These are phyloP conservation scores for Tupiocoris notatus DNA, from an alignment of 2,888 invertebrate species.

Conservation along the genomic window DNA sequence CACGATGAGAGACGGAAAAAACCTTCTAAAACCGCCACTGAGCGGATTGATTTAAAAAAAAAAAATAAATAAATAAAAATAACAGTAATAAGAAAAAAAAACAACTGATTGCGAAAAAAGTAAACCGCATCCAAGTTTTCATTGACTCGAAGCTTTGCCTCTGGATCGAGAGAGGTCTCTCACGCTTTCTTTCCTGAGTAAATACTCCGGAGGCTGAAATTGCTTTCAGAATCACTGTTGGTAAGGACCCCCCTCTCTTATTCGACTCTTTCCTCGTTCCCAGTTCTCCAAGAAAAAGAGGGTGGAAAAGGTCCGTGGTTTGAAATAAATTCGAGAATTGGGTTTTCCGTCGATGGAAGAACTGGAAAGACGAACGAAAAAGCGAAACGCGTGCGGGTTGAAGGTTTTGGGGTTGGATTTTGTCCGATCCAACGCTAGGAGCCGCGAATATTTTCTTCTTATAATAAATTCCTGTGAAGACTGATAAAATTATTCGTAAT, in stretches of 20 bases:
- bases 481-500: no score
- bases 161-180: constrained; percentile 17
- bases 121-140: constrained; percentile 39
- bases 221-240: constrained; percentile 41
- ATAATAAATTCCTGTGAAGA: no score
- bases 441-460: no score
- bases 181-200: constrained; percentile 16
- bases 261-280: neutral
- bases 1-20: neutral
- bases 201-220: constrained; percentile 40
- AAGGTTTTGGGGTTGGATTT: neutral
- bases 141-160: constrained; percentile 29
- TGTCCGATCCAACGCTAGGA: no score
- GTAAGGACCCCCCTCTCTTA: neutral
- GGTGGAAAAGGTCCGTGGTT: constrained; percentile 4
- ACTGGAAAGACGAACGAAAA: neutral
- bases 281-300: constrained; percentile 1
- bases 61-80: constrained; percentile 13
- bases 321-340: constrained; percentile 36
- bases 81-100: constrained; percentile 22
- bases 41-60: constrained; percentile 10
- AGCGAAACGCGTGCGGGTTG: neutral
- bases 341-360: constrained; percentile 30
- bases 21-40: neutral
- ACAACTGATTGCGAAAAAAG: constrained; percentile 9